These are phyloP conservation scores for Porites divaricata DNA, from an alignment of 92 coral and sea anemone genomes.

Conservation along the genomic window DNA sequence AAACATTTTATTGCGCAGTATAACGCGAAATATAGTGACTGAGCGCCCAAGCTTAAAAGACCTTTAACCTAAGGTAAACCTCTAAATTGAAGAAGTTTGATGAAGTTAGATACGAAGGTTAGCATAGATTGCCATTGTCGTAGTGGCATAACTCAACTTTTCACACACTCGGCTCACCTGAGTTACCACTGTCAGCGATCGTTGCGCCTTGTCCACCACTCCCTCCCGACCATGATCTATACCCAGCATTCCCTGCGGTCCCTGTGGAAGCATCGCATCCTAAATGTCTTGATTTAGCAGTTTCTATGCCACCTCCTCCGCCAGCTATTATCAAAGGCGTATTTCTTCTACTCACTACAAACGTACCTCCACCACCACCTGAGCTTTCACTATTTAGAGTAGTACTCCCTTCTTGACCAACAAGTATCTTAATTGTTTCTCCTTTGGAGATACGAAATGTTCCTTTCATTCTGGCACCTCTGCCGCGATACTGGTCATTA, in stretches of 20 bases:
- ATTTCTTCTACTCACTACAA: constrained; percentile 65
- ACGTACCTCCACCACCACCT: constrained; percentile 85
- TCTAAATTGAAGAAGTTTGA: no score
- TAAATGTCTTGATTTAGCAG: constrained; percentile 1
- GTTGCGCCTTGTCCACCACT: constrained; percentile 40
- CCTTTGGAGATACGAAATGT: constrained; percentile 14
- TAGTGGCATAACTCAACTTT: no score
- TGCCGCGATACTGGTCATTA: constrained; percentile 47
- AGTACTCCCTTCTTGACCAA: constrained; percentile 72
- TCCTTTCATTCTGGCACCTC: constrained; percentile 74
- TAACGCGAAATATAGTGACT: no score
- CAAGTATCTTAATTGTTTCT: constrained; percentile 57
- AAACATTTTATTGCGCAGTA: no score
- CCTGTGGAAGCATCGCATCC: constrained; percentile 77
- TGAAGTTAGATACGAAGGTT: no score
- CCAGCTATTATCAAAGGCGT: constrained; percentile 70
- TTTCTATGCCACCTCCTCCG: constrained; percentile 79
- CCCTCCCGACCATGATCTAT: no score
- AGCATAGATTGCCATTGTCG: no score
- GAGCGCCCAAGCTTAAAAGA: no score
- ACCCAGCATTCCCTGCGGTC: no score
- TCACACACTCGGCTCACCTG: no score
- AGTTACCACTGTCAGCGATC: no score
- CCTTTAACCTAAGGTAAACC: no score
- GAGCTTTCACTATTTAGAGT: constrained; percentile 57